Percentiles rank a stretch among this genome's conserved stretches.
These are phyloP conservation scores for Anarsia innoxiella DNA, from an alignment of 2,888 invertebrate species.

Conservation along the genomic window DNA sequence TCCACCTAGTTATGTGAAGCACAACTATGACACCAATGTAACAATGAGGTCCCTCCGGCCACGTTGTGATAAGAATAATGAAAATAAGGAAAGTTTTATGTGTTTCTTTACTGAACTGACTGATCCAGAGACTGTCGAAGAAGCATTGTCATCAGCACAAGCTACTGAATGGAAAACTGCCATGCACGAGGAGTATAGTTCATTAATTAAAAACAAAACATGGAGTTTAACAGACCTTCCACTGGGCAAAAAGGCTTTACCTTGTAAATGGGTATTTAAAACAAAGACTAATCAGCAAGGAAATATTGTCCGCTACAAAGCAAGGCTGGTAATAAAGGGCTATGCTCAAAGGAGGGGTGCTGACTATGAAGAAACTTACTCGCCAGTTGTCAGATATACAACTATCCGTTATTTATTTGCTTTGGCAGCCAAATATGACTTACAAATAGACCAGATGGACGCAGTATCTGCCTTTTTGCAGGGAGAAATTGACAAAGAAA, in stretches of 20 bases:
- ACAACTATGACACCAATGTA: too few relatives aligned
- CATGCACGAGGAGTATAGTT: constrained; percentile 18
- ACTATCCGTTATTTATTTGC: constrained; percentile 20
- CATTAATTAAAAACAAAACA: constrained; percentile 18
- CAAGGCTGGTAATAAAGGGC: constrained; percentile 22
- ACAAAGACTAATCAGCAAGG: constrained; percentile 17
- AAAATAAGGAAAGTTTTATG: constrained; percentile 3
- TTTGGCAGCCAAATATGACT: constrained; percentile 15
- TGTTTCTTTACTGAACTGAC: constrained; percentile 7
- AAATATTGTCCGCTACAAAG: constrained; percentile 16
- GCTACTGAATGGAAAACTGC: constrained; percentile 13
- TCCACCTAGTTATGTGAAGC: not conserved
- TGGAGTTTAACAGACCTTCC: constrained; percentile 17
- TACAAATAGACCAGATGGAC: constrained; percentile 20
- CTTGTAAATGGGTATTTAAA: constrained; percentile 22
- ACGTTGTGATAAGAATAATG: not conserved
- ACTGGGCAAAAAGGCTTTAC: constrained; percentile 15
- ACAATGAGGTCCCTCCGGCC: too few relatives aligned
- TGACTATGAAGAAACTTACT: constrained; percentile 19
- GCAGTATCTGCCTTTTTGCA: constrained; percentile 21
- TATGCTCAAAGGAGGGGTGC: constrained; percentile 18
- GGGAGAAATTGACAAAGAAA: constrained; percentile 20
- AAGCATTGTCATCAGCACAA: constrained; percentile 14
- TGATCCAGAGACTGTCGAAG: constrained; percentile 17
- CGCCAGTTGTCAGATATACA: constrained; percentile 22